phyloP scores from a whole-genome alignment of 64 coral and sea anemone species.

The Porites australiensis region DNA sequence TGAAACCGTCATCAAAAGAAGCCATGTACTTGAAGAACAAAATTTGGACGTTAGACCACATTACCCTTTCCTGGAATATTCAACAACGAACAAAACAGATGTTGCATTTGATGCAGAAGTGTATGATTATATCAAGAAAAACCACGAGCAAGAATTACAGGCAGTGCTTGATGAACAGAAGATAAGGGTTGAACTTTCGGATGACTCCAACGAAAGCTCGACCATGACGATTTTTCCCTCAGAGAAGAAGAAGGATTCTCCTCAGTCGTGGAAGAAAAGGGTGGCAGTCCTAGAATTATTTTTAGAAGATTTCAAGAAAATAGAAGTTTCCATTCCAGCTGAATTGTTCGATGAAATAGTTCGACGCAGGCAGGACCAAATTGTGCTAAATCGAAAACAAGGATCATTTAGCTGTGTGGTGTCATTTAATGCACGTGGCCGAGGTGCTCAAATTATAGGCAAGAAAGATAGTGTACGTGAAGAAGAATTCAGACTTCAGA shows the following conservation, averaged over 20 bases:
- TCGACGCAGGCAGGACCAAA: background rate
- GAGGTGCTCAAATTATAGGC: background rate
- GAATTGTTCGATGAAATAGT: conserved; percentile 36
- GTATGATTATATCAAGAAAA: background rate
- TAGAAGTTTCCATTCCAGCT: background rate
- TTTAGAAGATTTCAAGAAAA: background rate
- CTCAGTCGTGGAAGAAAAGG: too few relatives aligned
- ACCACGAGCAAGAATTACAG: background rate
- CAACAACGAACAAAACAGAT: background rate
- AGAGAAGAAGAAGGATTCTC: background rate
- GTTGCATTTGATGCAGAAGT: background rate
- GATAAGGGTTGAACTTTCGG: background rate
- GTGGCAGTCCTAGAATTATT: background rate
- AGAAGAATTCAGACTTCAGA: background rate
- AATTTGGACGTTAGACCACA: conserved; percentile 6
- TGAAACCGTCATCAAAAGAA: background rate
- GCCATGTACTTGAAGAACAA: background rate
- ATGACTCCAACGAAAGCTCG: background rate
- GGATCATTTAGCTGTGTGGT: background rate
- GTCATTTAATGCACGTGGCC: background rate
- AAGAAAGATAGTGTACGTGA: background rate
- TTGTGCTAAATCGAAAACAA: too few relatives aligned
- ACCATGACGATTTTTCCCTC: background rate
- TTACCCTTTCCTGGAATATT: conserved; percentile 26
- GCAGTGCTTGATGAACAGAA: background rate